phyloP scores from a whole-genome alignment of 2,113 vertebrate genomes.

The Calyptomena viridis region DNA sequence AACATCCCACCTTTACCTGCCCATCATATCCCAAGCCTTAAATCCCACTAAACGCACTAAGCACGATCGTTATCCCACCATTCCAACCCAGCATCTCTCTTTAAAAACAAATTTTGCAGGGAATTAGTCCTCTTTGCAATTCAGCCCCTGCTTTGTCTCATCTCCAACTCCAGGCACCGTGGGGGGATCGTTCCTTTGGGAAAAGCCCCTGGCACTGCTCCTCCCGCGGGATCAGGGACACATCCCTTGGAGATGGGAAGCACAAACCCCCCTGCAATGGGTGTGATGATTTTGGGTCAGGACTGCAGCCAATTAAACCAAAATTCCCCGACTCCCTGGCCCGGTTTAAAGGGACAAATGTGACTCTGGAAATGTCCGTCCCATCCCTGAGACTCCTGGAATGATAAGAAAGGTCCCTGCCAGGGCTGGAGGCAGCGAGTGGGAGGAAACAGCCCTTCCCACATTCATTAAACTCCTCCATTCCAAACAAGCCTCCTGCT shows the following conservation, averaged over 20 bases:
- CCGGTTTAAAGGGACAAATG: background rate
- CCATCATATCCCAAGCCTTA: background rate
- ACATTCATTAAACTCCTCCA: background rate
- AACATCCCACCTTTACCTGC: background rate
- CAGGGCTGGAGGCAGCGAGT: background rate
- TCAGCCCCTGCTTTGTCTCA: background rate
- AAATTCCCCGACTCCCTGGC: background rate
- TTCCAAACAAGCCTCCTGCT: background rate
- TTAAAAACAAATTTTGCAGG: background rate
- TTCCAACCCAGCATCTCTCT: background rate
- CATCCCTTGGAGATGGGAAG: background rate
- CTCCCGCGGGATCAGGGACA: background rate
- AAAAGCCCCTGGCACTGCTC: background rate
- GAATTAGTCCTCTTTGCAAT: background rate
- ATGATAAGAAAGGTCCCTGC: background rate
- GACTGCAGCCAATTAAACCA: background rate
- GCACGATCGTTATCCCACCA: background rate
- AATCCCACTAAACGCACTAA: background rate
- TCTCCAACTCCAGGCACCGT: background rate
- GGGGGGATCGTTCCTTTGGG: background rate
- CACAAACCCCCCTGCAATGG: accelerated
- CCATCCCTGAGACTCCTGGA: background rate
- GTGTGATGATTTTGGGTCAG: accelerated
- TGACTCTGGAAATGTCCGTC: background rate
- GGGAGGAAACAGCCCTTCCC: background rate